Evolutionary conservation across 2,113 vertebrate genomes (phyloP), one percentile per base, ranked within the genome.

Genomic region (Spheniscus mendiculus): DNA sequence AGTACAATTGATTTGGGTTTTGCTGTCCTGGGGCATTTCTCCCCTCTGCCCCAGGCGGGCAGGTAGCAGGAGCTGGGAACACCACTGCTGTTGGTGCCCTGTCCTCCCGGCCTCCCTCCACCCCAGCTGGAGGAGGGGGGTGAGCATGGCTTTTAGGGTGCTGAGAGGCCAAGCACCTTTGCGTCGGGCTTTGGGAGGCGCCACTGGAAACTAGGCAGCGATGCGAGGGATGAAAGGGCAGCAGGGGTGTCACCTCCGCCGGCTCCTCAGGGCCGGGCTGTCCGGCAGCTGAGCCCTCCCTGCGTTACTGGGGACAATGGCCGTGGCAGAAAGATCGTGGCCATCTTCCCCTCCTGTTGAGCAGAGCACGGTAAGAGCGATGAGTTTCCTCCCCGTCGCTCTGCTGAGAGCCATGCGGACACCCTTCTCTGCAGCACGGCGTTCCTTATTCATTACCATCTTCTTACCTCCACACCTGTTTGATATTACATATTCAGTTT

Each of bases 381-480:
- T 5, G 45, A 22, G 42, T 5, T 72, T 16, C 30, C 40, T 67
- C 29, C 40, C 15, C 3, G 9, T 9, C 6, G 15, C 49, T 25
- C 42, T 16, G 52, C 32, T 30, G 40, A 0, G 5, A 55, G 62
- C 42, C 3, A 3, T 2, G 1, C 4, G 16, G 44, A 16, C 3
- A 2, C 45, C 61, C 66, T 45, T 65, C 69, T 56, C 59, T 1
- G 2, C 45, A 34, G 65, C 83, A 38, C 5, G 0, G 69, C 2
- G 3, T 38, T 83, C 78, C 94, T 66, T 45, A 76, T 58, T 96
- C 92, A 94, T 89, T 87, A 58, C 61, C 95, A 47, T 79, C 52
- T 74, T 90, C 93, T 96, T 94, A 97, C 94, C 87, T 93, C 83
- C 69, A 82, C 96, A 97, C 94, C 97, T 95, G 96, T 96, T 97